Conservation (phyloP, 2,888 invertebrate species). For the Spisula subtruncata region DNA sequence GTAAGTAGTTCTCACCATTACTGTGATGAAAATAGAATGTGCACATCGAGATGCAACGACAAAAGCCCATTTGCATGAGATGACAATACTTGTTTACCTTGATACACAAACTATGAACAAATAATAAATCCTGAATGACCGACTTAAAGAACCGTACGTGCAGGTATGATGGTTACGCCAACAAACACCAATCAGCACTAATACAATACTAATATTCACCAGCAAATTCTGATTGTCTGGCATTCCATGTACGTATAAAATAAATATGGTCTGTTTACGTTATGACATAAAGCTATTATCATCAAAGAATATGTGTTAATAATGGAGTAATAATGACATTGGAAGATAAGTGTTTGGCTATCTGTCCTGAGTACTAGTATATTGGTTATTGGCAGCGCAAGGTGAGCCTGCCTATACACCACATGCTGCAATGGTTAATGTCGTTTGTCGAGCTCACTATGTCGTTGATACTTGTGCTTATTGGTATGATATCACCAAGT, state of each 20-base stretch:
- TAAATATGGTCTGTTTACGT: not conserved
- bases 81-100: too few relatives aligned
- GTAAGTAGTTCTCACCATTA: too few relatives aligned
- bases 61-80: too few relatives aligned
- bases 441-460: too few relatives aligned
- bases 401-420: not conserved
- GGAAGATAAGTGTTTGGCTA: not conserved
- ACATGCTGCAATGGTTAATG: too few relatives aligned
- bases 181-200: not conserved
- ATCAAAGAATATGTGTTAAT: not conserved
- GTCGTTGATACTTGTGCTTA: too few relatives aligned
- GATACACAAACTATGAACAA: too few relatives aligned
- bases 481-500: too few relatives aligned
- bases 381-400: not conserved
- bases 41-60: too few relatives aligned
- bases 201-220: not conserved
- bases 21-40: too few relatives aligned
- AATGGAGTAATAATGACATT: not conserved
- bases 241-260: not conserved
- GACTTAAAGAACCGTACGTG: not conserved
- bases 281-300: not conserved
- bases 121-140: not conserved
- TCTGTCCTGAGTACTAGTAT: not conserved
- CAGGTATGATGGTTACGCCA: not conserved
- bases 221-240: not conserved